Evolutionary conservation across 1,140 invertebrate genomes (phyloP).

Genomic region (Drosophila ercepeae): DNA sequence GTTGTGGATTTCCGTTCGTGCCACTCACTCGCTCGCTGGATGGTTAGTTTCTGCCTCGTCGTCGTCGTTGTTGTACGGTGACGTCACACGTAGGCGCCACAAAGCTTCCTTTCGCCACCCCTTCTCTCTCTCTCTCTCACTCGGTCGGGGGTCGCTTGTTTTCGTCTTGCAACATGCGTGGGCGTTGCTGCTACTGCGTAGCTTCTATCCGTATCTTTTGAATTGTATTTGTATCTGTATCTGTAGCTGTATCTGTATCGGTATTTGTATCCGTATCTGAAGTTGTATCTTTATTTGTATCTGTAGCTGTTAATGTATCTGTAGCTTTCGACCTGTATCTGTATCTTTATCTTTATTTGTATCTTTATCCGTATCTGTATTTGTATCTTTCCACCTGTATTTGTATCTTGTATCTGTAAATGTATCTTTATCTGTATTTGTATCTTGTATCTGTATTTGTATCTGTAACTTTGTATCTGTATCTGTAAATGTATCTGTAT

Average conservation of each 20-base stretch:
- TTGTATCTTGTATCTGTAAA: too few relatives aligned
- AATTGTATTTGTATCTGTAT: constrained; percentile 10
- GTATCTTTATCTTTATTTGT: too few relatives aligned
- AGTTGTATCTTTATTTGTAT: too few relatives aligned
- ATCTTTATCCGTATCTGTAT: constrained; percentile 3
- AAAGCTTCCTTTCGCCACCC: constrained; percentile 38
- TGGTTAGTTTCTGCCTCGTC: constrained; percentile 68
- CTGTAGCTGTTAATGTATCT: too few relatives aligned
- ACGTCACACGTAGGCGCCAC: constrained; percentile 67
- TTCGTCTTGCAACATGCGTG: constrained; percentile 63
- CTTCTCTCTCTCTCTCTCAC: background rate
- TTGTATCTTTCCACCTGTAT: too few relatives aligned
- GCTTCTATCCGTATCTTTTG: background rate
- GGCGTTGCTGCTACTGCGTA: constrained; percentile 62
- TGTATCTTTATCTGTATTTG: constrained; percentile 10
- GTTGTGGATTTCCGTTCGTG: constrained; percentile 62
- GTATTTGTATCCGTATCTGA: too few relatives aligned
- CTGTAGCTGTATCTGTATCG: constrained; percentile 1
- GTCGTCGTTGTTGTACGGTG: constrained; percentile 68
- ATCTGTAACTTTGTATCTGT: constrained; percentile 15
- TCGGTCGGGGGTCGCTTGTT: constrained; percentile 23
- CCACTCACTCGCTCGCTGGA: constrained; percentile 12
- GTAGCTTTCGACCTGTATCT: constrained; percentile 5
- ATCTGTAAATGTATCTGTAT: constrained; percentile 6
- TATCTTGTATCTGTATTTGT: too few relatives aligned